phyloP scores from a whole-genome alignment of 1,140 invertebrate genomes.

The Drosophila setifemur region DNA sequence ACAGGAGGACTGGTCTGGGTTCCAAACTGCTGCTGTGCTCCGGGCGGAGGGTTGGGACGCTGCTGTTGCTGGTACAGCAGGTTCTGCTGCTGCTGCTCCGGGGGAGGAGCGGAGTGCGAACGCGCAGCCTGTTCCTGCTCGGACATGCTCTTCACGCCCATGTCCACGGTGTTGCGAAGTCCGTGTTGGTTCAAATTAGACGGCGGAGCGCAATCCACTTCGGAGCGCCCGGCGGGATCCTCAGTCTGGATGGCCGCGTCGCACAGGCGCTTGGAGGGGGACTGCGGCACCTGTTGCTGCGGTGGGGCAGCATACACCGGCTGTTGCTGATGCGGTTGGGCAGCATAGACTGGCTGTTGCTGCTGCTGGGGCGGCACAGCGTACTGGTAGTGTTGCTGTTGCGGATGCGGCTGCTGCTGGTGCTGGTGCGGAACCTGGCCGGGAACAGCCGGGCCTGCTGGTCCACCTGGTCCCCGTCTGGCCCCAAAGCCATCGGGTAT shows the following conservation, averaged over 20 bases:
- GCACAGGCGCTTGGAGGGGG: conserved; percentile 63
- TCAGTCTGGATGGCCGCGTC: conserved; percentile 84
- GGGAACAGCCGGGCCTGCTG: conserved; percentile 1
- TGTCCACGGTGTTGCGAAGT: conserved; percentile 89
- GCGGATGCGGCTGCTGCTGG: conserved; percentile 32
- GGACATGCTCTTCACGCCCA: conserved; percentile 86
- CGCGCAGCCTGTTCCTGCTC: conserved; percentile 85
- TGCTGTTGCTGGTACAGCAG: conserved; percentile 77
- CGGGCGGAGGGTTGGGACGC: conserved; percentile 31
- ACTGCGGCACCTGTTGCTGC: conserved; percentile 67
- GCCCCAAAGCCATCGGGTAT: conserved; percentile 84
- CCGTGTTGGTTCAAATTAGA: conserved; percentile 87
- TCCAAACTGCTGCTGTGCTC: conserved; percentile 53
- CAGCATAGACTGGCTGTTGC: conserved; percentile 54
- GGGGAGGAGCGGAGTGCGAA: conserved; percentile 77
- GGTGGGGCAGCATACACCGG: conserved; percentile 63
- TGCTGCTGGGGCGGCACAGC: conserved; percentile 12
- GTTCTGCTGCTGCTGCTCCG: conserved; percentile 83
- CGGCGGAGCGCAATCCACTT: conserved; percentile 65
- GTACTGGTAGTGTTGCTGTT: conserved; percentile 66
- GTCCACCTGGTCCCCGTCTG: conserved; percentile 78
- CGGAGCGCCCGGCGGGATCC: conserved; percentile 46
- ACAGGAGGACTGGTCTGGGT: conserved; percentile 73
- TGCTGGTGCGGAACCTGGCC: conserved; percentile 58
- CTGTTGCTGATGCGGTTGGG: conserved; percentile 36